Conservation (phyloP, 2,888 invertebrate genomes). For the Steromphala cineraria region DNA sequence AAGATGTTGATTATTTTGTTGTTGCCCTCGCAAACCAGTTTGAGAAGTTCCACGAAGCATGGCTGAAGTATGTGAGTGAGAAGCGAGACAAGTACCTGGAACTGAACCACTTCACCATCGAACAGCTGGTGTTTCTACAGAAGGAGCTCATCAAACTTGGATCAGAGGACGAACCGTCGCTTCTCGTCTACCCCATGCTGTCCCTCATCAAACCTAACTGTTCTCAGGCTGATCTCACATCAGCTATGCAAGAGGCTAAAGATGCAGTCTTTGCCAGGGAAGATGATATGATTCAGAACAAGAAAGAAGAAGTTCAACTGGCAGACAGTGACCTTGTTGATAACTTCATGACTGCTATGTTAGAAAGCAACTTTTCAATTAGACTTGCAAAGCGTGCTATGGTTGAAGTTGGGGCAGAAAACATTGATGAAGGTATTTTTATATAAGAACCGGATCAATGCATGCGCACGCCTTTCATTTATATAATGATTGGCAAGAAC, state of each 20-base stretch:
- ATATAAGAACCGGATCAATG: not conserved
- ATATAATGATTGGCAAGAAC: not conserved
- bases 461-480: too few species aligned
- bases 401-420: constrained; percentile 30
- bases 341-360: constrained; percentile 43
- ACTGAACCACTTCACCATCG: constrained; percentile 65
- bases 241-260: constrained; percentile 44
- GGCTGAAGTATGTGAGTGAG: constrained; percentile 52
- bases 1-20: not conserved
- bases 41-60: constrained; percentile 35
- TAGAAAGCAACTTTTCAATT: constrained; percentile 43
- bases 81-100: constrained; percentile 47
- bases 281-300: not conserved
- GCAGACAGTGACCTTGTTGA: constrained; percentile 1
- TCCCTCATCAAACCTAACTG: constrained; percentile 52
- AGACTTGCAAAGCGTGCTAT: constrained; percentile 42
- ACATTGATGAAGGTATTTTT: constrained; percentile 46
- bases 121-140: constrained; percentile 65
- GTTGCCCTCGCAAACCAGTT: not conserved
- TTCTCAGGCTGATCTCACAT: constrained; percentile 41
- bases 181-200: constrained; percentile 50
- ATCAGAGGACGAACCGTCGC: constrained; percentile 34
- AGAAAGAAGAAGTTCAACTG: not conserved
- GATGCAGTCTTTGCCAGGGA: constrained; percentile 28
- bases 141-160: constrained; percentile 56